Percentiles rank a stretch among this genome's conserved stretches.
Conservation (phyloP, 2,797 vertebrate species). For the Notolabrus celidotus region DNA sequence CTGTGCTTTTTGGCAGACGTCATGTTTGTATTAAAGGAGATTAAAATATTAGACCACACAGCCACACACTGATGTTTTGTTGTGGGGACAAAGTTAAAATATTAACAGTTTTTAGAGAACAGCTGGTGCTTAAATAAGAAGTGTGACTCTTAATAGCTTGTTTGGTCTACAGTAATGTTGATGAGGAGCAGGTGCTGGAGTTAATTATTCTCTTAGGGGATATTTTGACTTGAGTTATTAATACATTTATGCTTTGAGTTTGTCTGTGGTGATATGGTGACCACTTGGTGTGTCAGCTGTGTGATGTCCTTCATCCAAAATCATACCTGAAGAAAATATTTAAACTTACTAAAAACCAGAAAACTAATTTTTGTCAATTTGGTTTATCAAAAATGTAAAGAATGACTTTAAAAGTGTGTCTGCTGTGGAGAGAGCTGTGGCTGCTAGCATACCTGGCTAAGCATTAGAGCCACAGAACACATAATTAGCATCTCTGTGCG, state of each 20-base stretch:
- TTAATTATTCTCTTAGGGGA: slow-evolving; percentile 76
- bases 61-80: slow-evolving; percentile 19
- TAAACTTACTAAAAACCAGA: too few species aligned
- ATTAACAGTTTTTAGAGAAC: slow-evolving; percentile 59
- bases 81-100: slow-evolving; percentile 26
- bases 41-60: slow-evolving; percentile 52
- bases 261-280: slow-evolving; percentile 29
- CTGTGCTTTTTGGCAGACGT: slow-evolving; percentile 51
- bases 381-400: too few species aligned
- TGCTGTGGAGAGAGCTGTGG: too few species aligned
- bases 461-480: too few species aligned
- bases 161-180: slow-evolving; percentile 58
- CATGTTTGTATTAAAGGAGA: slow-evolving; percentile 59
- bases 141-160: slow-evolving; percentile 54
- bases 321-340: neutral
- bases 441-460: too few species aligned
- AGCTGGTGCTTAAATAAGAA: slow-evolving; percentile 57
- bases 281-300: slow-evolving; percentile 25
- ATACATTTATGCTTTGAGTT: slow-evolving; percentile 54
- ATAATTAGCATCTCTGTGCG: too few species aligned
- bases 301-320: slow-evolving; percentile 19
- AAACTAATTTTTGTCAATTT: too few species aligned
- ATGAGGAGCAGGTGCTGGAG: slow-evolving; percentile 72
- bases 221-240: slow-evolving; percentile 75
- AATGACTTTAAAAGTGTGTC: too few species aligned